Conservation (phyloP, 35 echinoderm and acorn worm species). For the Apostichopus californicus region DNA sequence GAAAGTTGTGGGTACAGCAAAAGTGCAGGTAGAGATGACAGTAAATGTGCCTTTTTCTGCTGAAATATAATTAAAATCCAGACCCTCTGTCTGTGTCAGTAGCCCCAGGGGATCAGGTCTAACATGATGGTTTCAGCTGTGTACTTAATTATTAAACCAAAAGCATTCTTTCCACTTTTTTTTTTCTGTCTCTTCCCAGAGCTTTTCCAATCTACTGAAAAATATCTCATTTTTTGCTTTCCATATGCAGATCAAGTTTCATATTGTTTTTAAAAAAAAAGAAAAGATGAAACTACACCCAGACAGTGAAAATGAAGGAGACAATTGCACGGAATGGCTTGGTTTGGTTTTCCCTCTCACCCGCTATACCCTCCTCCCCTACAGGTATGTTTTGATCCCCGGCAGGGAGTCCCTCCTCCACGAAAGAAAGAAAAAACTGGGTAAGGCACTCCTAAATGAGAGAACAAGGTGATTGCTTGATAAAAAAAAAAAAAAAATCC, state of each 20-base stretch:
- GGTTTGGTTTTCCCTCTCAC: conserved; percentile 28
- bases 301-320: neutral
- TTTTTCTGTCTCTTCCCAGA: neutral
- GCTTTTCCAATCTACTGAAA: conserved; percentile 22
- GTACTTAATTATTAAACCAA: conserved; percentile 27
- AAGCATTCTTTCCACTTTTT: neutral
- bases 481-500: neutral
- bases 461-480: conserved; percentile 53
- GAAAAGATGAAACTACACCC: conserved; percentile 20
- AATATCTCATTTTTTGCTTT: conserved; percentile 31
- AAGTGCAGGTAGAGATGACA: neutral
- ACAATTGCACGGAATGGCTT: conserved; percentile 5
- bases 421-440: neutral
- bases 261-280: conserved; percentile 27
- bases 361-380: conserved; percentile 36
- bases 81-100: conserved; percentile 36
- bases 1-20: neutral
- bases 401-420: conserved; percentile 41
- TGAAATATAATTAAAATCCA: conserved; percentile 43
- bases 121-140: conserved; percentile 31
- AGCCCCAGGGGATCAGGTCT: conserved; percentile 20
- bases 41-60: conserved; percentile 4
- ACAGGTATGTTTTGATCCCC: conserved; percentile 47
- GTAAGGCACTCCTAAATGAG: conserved; percentile 32
- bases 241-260: conserved; percentile 28